A percentile compares a stretch with the other conserved stretches of the same genome.
phyloP scores from a whole-genome alignment of 1,140 invertebrate species.

The Papilio polytes region DNA sequence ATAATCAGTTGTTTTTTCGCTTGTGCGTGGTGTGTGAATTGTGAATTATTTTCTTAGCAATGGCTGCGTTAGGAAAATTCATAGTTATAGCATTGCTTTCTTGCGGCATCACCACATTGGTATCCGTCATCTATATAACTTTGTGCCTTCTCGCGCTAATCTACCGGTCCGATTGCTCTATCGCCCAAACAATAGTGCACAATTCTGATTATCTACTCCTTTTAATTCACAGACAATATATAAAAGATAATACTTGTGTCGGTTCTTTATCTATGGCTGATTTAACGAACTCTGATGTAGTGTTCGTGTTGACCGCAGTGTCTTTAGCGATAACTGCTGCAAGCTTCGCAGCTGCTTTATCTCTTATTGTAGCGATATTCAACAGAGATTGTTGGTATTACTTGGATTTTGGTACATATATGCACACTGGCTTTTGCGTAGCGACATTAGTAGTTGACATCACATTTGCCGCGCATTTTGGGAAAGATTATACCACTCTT shows the following conservation, averaged over 20 bases:
- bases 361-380: background rate
- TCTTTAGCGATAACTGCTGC: background rate
- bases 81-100: background rate
- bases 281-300: background rate
- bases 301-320: background rate
- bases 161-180: background rate
- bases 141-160: background rate
- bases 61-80: background rate
- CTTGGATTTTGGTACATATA: background rate
- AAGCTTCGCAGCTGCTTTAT: background rate
- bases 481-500: background rate
- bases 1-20: conserved; percentile 4
- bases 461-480: background rate
- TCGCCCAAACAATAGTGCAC: background rate
- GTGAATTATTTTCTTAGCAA: background rate
- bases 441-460: background rate
- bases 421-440: background rate
- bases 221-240: background rate
- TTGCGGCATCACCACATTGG: background rate
- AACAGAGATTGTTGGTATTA: background rate
- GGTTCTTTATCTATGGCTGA: background rate
- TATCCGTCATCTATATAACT: background rate
- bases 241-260: background rate
- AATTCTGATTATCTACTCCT: background rate
- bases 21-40: conserved; percentile 18